Conservation (phyloP, 2,797 vertebrate genomes). For the Eulemur coronatus region DNA sequence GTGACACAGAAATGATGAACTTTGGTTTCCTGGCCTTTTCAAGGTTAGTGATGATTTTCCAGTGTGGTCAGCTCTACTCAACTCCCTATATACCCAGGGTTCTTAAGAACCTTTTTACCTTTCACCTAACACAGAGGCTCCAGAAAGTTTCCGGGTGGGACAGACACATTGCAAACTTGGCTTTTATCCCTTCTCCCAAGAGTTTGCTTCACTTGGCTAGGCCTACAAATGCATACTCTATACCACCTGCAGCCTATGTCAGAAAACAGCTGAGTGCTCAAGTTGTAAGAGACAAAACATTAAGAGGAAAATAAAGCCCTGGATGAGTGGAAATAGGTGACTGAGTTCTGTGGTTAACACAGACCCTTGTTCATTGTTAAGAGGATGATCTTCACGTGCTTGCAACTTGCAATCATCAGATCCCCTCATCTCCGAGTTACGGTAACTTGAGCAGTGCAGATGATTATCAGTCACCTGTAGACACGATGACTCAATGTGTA, state of each 20-base stretch:
- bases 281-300: constrained; percentile 11
- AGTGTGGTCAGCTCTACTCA: neutral
- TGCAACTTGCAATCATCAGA: constrained; percentile 59
- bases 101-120: neutral
- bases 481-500: constrained; percentile 85
- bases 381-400: constrained; percentile 65
- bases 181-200: neutral
- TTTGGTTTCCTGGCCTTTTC: constrained; percentile 10
- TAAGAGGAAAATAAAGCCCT: constrained; percentile 48
- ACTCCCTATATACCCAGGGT: neutral
- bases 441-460: constrained; percentile 83
- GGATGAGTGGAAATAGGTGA: constrained; percentile 77
- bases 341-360: constrained; percentile 72
- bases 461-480: constrained; percentile 87
- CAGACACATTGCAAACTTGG: neutral
- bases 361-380: constrained; percentile 46
- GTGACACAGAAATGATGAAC: neutral
- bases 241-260: neutral
- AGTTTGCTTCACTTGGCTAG: neutral
- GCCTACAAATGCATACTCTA: neutral
- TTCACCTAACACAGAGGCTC: neutral
- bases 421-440: constrained; percentile 79
- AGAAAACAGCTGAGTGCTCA: constrained; percentile 46
- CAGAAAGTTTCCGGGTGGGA: neutral
- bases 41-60: neutral